Percentiles rank a stretch among this genome's conserved stretches.
These are phyloP conservation scores for Perca flavescens DNA, from an alignment of 2,113 vertebrate genomes.

Conservation along the genomic window DNA sequence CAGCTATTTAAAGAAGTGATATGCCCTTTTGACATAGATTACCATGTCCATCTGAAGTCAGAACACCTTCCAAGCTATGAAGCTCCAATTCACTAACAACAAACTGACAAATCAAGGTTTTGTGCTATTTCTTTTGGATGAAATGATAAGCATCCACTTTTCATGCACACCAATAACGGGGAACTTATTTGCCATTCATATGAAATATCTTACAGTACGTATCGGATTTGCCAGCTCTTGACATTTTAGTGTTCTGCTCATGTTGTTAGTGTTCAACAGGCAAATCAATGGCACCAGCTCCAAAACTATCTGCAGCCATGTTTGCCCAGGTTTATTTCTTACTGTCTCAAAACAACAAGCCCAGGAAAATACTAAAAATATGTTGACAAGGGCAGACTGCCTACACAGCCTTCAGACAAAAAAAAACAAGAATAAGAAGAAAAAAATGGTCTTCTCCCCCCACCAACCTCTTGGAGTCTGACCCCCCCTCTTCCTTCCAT, in stretches of 20 bases:
- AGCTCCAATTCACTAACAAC: neutral
- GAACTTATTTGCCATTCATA: neutral
- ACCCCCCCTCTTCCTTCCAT: conserved; percentile 20
- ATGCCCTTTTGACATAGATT: conserved; percentile 18
- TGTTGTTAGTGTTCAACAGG: conserved; percentile 45
- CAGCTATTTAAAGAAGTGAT: conserved; percentile 5
- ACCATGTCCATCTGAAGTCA: conserved; percentile 8
- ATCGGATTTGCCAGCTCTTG: conserved; percentile 13
- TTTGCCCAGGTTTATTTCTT: conserved; percentile 32
- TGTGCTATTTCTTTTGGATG: neutral
- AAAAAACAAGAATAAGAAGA: conserved; percentile 7
- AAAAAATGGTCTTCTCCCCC: conserved; percentile 43
- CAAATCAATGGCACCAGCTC: conserved; percentile 44
- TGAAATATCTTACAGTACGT: neutral
- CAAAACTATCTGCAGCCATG: conserved; percentile 41
- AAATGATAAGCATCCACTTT: neutral
- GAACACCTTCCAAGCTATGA: neutral
- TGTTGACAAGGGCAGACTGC: conserved; percentile 54
- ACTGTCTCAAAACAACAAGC: conserved; percentile 56
- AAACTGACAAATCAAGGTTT: neutral
- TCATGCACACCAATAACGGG: neutral
- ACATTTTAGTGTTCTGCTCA: neutral
- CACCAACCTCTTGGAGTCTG: conserved; percentile 31
- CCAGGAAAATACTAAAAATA: conserved; percentile 42
- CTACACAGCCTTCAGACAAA: conserved; percentile 31